Evolutionary conservation across 2,888 invertebrate genomes (phyloP), one percentile per base, ranked within the genome.

Genomic region (Cryptosula pallasiana): DNA sequence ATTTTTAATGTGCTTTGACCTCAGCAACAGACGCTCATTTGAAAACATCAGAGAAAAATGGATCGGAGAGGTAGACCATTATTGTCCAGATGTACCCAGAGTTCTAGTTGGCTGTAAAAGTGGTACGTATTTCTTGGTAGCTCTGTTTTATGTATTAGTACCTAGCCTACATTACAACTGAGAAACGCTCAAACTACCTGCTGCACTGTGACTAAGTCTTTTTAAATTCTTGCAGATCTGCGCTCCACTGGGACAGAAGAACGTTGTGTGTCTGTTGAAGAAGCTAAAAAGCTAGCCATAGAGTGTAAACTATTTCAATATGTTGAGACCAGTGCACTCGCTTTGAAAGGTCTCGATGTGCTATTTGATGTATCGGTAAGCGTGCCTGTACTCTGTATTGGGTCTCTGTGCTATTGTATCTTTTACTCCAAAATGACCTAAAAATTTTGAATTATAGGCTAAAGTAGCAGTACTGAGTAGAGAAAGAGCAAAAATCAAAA

Each of bases 351-450:
- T 1, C 69, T 82, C 2, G 76, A 77, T 35, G 70, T 72, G 0
- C 79, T 79, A 57, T 78, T 82, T 72, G 77, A 79, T 13, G 71
- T 75, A 54, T 79, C 81, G 0, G 81, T 81, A 78, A 77, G 79
- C 76, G 29, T 55, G 1, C 34, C n/a, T n/a, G n/a, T n/a, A n/a
- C n/a, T n/a, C n/a, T n/a, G n/a, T n/a, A n/a, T n/a, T n/a, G n/a
- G n/a, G n/a, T n/a, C n/a, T n/a, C n/a, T n/a, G n/a, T n/a, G n/a
- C n/a, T n/a, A n/a, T n/a, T n/a, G n/a, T n/a, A n/a, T 55, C 35
- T 29, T 34, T 25, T 16, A 16, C 1, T 20, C 36, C 58, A 27
- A 27, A 2, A 5, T 69, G 1, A 3, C 13, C 5, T 3, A 27
- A 13, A 27, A 3, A 2, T 5, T 5, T 35, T n/a, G 16, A 45